Percentiles rank a stretch among this genome's conserved stretches.
phyloP scores from a whole-genome alignment of 2,888 invertebrate species.

The Melinopterus prodromus region DNA sequence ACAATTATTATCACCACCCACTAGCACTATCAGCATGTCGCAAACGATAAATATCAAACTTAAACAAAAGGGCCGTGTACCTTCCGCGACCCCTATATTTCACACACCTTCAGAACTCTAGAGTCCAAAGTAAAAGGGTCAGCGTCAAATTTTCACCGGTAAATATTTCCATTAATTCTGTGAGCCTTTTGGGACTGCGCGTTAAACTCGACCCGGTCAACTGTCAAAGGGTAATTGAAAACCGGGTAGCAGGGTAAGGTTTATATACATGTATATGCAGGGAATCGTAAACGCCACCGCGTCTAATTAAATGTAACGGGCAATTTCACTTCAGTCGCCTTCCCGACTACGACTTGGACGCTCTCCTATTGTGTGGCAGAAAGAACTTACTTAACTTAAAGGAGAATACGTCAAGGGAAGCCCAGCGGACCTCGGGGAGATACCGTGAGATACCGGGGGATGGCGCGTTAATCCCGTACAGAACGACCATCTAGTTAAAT shows the following conservation, averaged over 20 bases:
- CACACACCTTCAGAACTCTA: neutral
- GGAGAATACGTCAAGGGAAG: neutral
- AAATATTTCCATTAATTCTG: neutral
- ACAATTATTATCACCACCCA: neutral
- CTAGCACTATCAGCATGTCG: neutral
- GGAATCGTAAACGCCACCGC: neutral
- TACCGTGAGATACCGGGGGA: too few species aligned
- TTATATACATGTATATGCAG: neutral
- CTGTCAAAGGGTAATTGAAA: neutral
- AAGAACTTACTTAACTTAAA: neutral
- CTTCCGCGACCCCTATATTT: neutral
- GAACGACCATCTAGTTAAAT: slow-evolving; percentile 6
- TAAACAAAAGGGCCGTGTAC: neutral
- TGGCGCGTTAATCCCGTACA: neutral
- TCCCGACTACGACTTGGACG: neutral
- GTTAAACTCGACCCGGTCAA: neutral
- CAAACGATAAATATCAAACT: neutral
- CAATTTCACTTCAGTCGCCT: neutral
- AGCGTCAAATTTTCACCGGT: neutral
- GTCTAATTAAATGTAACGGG: neutral
- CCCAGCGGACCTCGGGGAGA: neutral
- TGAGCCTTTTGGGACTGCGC: neutral
- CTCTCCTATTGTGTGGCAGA: neutral
- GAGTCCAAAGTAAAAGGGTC: neutral
- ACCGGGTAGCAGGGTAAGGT: neutral